These are phyloP conservation scores for Euplexia lucipara DNA, from an alignment of 2,888 invertebrate genomes.

Conservation along the genomic window DNA sequence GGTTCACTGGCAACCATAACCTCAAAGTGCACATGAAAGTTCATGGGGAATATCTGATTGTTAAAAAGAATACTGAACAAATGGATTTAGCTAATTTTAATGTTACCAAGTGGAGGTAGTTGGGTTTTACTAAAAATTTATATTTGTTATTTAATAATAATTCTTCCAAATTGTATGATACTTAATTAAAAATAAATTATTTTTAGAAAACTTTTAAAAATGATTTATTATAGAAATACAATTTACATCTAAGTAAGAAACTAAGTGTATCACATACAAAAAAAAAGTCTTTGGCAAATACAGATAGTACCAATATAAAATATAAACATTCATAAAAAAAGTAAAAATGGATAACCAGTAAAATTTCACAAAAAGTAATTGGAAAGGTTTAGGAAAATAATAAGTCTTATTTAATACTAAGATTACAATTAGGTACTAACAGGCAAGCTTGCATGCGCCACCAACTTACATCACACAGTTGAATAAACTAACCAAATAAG, in stretches of 20 bases:
- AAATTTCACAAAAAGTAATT: slow-evolving; percentile 53
- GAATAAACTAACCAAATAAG: slow-evolving; percentile 11
- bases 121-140: slow-evolving; percentile 30
- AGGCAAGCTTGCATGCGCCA: slow-evolving; percentile 59
- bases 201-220: slow-evolving; percentile 68
- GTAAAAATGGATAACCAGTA: slow-evolving; percentile 67
- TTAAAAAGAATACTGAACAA: slow-evolving; percentile 66
- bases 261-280: slow-evolving; percentile 89
- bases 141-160: slow-evolving; percentile 51
- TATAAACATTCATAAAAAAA: slow-evolving; percentile 72
- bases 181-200: slow-evolving; percentile 57
- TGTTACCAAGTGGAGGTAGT: slow-evolving; percentile 42
- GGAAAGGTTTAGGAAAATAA: slow-evolving; percentile 36
- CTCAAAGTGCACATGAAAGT: slow-evolving; percentile 86
- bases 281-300: slow-evolving; percentile 90
- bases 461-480: slow-evolving; percentile 36
- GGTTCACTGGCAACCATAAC: slow-evolving; percentile 82
- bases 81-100: slow-evolving; percentile 47
- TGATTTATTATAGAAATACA: slow-evolving; percentile 80
- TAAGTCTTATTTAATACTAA: slow-evolving; percentile 59
- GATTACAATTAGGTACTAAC: slow-evolving; percentile 65
- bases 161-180: slow-evolving; percentile 29
- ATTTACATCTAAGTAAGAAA: slow-evolving; percentile 85
- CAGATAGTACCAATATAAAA: slow-evolving; percentile 76
- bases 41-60: slow-evolving; percentile 81